Conservation (phyloP, 2,113 vertebrate genomes). For the Oenanthe oenanthe region DNA sequence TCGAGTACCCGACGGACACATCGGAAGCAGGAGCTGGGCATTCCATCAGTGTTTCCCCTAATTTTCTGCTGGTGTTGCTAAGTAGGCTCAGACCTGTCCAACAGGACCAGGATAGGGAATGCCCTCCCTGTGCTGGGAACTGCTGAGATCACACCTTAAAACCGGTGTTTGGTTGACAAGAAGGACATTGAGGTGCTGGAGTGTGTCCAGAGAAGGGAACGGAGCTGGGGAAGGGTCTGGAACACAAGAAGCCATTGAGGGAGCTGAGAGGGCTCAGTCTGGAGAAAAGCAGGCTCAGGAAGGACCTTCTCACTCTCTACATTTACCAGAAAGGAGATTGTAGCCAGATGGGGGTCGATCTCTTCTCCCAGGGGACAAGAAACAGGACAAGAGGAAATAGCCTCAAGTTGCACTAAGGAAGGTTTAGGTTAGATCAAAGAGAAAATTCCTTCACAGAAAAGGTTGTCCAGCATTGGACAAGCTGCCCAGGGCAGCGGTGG, state of each 20-base stretch:
- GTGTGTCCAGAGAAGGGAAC: background rate
- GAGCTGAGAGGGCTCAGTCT: background rate
- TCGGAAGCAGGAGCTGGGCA: background rate
- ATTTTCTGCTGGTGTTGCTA: background rate
- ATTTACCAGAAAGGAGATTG: background rate
- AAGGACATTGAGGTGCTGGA: background rate
- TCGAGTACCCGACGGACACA: rapidly evolving
- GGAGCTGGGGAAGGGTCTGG: background rate
- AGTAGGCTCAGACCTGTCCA: background rate
- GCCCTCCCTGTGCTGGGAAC: background rate
- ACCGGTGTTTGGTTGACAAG: background rate
- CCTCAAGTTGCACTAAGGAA: background rate
- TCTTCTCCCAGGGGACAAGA: background rate
- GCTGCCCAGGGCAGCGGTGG: background rate
- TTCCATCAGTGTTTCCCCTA: background rate
- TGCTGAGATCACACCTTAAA: background rate
- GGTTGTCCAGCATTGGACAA: background rate
- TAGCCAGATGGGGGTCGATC: too few species aligned
- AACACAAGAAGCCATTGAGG: background rate
- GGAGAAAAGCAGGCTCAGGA: background rate
- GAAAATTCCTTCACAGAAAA: background rate
- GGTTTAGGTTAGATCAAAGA: background rate
- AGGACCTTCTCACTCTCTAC: background rate
- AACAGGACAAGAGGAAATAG: background rate
- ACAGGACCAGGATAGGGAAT: background rate